phyloP scores from a whole-genome alignment of 2,888 invertebrate genomes.

The Leucophenga montana region DNA sequence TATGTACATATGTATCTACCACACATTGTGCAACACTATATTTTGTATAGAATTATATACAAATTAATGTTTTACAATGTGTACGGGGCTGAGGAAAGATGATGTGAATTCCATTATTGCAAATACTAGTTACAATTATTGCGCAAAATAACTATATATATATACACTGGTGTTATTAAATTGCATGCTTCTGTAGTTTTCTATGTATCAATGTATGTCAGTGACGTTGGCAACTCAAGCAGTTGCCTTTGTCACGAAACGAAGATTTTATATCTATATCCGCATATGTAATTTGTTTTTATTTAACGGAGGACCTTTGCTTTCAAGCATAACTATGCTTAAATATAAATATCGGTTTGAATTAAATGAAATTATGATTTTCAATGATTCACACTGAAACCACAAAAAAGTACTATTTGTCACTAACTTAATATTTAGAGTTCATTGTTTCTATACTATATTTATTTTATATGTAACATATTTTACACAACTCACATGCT shows the following conservation, averaged over 20 bases:
- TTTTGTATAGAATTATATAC: no score
- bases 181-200: slow-evolving; percentile 49
- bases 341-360: no score
- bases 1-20: no score
- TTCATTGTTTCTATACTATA: background rate
- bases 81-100: no score
- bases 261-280: background rate
- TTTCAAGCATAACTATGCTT: no score
- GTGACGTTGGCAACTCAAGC: background rate
- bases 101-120: no score
- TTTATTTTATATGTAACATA: background rate
- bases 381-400: no score
- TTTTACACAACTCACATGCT: background rate
- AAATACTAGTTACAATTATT: slow-evolving; percentile 35
- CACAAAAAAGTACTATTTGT: background rate
- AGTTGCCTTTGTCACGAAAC: background rate
- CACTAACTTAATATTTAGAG: slow-evolving; percentile 16
- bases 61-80: no score
- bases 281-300: no score
- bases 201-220: no score
- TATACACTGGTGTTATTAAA: slow-evolving; percentile 40
- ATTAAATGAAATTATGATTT: background rate
- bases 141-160: slow-evolving; percentile 34
- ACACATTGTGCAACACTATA: no score
- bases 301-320: no score